Evolutionary conservation across 2,888 invertebrate species (phyloP).

Genomic region (Nephrotoma guestfalica): DNA sequence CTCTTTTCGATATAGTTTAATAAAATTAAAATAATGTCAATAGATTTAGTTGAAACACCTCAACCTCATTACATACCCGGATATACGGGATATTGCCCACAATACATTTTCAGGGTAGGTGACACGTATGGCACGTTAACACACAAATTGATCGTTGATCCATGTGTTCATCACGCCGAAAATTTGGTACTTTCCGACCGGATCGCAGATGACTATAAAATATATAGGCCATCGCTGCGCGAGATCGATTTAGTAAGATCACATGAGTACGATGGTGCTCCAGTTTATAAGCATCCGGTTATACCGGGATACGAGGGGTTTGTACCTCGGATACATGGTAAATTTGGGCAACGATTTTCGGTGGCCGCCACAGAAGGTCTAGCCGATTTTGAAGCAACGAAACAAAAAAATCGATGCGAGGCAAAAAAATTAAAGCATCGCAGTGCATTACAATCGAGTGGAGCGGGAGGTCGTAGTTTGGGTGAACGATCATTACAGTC

Average conservation of each 20-base stretch:
- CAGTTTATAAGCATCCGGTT: constrained; percentile 56
- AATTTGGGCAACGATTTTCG: constrained; percentile 55
- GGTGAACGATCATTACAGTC: constrained; percentile 36
- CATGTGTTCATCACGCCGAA: constrained; percentile 55
- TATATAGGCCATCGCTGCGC: constrained; percentile 45
- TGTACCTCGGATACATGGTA: constrained; percentile 45
- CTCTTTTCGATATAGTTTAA: neutral
- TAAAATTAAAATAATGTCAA: neutral
- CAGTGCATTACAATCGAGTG: constrained; percentile 21
- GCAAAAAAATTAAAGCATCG: constrained; percentile 20
- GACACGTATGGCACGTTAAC: constrained; percentile 61
- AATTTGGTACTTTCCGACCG: constrained; percentile 48
- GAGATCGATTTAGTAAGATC: constrained; percentile 52
- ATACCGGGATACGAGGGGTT: constrained; percentile 59
- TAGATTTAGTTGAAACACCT: constrained; percentile 32
- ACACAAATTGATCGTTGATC: constrained; percentile 59
- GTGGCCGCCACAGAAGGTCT: constrained; percentile 58
- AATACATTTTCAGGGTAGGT: constrained; percentile 56
- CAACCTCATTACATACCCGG: constrained; percentile 63
- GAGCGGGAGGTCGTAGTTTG: constrained; percentile 20
- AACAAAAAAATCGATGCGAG: constrained; percentile 42
- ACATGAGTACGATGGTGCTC: constrained; percentile 47
- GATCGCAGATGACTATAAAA: constrained; percentile 23
- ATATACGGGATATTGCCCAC: constrained; percentile 64
- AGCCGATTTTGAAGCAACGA: constrained; percentile 51